phyloP scores from a whole-genome alignment of 2,797 vertebrate genomes.

The Lacerta bilineata region DNA sequence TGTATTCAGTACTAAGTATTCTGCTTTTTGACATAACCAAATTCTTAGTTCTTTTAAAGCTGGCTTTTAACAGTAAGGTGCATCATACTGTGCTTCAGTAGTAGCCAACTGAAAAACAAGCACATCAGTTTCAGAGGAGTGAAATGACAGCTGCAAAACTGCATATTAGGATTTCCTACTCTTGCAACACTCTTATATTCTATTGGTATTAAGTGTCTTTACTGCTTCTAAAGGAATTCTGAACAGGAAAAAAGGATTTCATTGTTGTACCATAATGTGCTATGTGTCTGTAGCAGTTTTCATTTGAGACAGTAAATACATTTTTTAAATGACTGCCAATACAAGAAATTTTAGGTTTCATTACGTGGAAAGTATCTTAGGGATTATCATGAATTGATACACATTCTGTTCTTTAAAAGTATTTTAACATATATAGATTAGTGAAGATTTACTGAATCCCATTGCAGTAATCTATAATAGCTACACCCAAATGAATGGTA shows the following conservation, averaged over 20 bases:
- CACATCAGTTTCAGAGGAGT: slow-evolving; percentile 18
- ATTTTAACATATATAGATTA: slow-evolving; percentile 52
- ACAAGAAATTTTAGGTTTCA: background rate
- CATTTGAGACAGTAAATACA: background rate
- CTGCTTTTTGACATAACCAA: slow-evolving; percentile 10
- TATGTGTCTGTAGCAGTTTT: slow-evolving; percentile 12
- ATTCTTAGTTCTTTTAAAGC: slow-evolving; percentile 24
- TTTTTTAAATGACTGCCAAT: slow-evolving; percentile 28
- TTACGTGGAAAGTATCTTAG: slow-evolving; percentile 57
- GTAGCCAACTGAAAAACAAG: background rate
- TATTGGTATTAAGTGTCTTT: slow-evolving; percentile 62
- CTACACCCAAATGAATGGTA: slow-evolving; percentile 71
- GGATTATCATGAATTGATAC: slow-evolving; percentile 29
- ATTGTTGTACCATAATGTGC: slow-evolving; percentile 14
- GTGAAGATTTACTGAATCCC: slow-evolving; percentile 65
- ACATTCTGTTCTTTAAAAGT: slow-evolving; percentile 66
- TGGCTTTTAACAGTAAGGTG: slow-evolving; percentile 17
- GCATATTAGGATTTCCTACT: slow-evolving; percentile 70
- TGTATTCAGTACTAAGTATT: background rate
- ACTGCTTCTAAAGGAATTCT: slow-evolving; percentile 47
- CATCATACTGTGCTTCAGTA: background rate
- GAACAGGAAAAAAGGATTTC: slow-evolving; percentile 62
- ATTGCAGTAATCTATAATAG: slow-evolving; percentile 70
- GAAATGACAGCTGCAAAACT: slow-evolving; percentile 73
- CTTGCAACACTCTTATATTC: slow-evolving; percentile 59